These are phyloP conservation scores for Diplodus sargus DNA, from an alignment of 2,797 vertebrate species.

Conservation along the genomic window DNA sequence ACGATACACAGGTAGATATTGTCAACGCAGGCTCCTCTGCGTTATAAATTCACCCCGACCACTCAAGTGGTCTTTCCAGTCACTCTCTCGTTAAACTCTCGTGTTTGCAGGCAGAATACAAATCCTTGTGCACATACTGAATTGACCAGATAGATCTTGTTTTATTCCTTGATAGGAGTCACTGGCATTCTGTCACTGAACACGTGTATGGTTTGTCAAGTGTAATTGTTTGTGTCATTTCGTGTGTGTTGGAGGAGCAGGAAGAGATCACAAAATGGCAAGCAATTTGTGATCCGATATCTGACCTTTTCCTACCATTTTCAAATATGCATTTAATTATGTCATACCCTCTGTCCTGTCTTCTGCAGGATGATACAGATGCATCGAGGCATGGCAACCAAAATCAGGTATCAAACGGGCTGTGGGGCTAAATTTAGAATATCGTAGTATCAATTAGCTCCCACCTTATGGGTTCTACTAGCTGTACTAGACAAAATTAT, in stretches of 20 bases:
- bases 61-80: neutral
- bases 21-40: conserved; percentile 3
- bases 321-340: neutral
- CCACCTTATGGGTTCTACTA: too few relatives aligned
- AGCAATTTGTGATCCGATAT: neutral
- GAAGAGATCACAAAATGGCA: neutral
- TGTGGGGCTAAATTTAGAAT: too few relatives aligned
- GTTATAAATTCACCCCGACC: conserved; percentile 1
- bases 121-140: neutral
- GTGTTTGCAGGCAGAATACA: neutral
- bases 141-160: neutral
- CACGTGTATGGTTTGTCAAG: neutral
- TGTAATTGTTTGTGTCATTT: neutral
- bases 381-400: neutral
- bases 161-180: neutral
- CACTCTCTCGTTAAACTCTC: neutral
- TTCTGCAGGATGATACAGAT: neutral
- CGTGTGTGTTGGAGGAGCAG: neutral
- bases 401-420: too few relatives aligned
- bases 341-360: neutral
- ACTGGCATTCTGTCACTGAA: neutral
- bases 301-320: neutral
- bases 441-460: too few relatives aligned
- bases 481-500: too few relatives aligned
- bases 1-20: neutral